Evolutionary conservation across 2,797 vertebrate genomes (phyloP).

Genomic region (Triplophysa yarkandensis): DNA sequence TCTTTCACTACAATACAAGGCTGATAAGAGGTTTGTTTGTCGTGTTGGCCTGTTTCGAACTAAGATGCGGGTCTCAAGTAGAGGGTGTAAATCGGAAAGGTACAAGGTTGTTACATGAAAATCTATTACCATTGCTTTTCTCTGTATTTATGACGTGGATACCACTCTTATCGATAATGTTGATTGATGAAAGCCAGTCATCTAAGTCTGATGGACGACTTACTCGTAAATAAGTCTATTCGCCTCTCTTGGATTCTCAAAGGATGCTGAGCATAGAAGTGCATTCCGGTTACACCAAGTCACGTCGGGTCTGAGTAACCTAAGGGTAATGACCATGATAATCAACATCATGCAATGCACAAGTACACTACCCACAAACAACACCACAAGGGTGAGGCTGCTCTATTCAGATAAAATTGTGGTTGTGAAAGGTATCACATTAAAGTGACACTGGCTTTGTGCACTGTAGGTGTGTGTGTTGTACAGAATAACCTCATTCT

Average conservation of each 20-base stretch:
- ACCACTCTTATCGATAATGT: not conserved
- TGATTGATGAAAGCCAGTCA: not conserved
- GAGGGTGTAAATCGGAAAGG: not conserved
- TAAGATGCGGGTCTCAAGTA: not conserved
- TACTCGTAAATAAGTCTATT: not conserved
- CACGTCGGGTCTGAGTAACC: not conserved
- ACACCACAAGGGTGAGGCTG: not conserved
- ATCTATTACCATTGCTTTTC: not conserved
- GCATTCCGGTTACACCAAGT: not conserved
- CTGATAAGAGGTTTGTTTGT: not conserved
- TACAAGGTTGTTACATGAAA: not conserved
- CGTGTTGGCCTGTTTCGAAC: not conserved
- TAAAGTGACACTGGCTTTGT: slow-evolving; percentile 2
- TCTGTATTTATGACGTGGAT: not conserved
- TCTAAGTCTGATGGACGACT: not conserved
- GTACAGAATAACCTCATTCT: not conserved
- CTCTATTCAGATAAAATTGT: not conserved
- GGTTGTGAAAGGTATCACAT: not conserved
- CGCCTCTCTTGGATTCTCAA: not conserved
- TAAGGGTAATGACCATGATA: slow-evolving; percentile 2
- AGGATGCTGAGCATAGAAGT: not conserved
- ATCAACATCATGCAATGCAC: not conserved
- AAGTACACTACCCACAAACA: not conserved
- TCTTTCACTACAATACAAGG: not conserved
- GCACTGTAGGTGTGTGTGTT: not conserved